A percentile compares a stretch with the other conserved stretches of the same genome.
Evolutionary conservation across 2,797 vertebrate genomes (phyloP).

Genomic region (Aeoliscus strigatus): DNA sequence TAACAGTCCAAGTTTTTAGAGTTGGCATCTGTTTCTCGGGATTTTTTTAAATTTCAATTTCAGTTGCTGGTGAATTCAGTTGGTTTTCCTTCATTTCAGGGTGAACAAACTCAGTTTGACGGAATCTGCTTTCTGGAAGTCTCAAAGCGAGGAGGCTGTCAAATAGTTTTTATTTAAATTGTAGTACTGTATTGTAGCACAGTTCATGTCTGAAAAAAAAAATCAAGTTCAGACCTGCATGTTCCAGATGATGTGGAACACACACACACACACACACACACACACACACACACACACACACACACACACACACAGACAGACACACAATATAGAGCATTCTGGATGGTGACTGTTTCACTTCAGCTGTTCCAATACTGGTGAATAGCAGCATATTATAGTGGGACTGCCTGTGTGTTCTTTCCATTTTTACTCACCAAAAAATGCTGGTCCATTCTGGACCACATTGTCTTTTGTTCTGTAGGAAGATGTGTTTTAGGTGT

Average conservation of each 20-base stretch:
- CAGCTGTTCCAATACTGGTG: slow-evolving; percentile 19
- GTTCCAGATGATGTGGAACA: slow-evolving; percentile 15
- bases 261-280: slow-evolving; percentile 17
- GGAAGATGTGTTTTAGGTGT: no score
- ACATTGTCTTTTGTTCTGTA: no score
- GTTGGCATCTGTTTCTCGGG: no score
- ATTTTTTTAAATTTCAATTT: no score
- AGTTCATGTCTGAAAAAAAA: slow-evolving; percentile 19
- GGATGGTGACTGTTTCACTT: slow-evolving; percentile 33
- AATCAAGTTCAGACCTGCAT: slow-evolving; percentile 42
- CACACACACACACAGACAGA: not conserved
- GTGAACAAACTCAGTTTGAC: no score
- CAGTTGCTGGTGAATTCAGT: no score
- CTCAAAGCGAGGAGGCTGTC: no score
- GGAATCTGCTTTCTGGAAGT: no score
- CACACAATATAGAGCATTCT: slow-evolving; percentile 33
- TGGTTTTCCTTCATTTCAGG: no score
- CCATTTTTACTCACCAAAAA: slow-evolving; percentile 11
- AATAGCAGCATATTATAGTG: slow-evolving; percentile 15
- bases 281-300: slow-evolving; percentile 6
- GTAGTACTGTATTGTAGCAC: slow-evolving; percentile 7
- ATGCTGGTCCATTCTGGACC: slow-evolving; percentile 39
- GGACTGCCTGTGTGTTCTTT: slow-evolving; percentile 15
- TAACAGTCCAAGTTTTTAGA: slow-evolving; percentile 15
- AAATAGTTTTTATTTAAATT: no score